Evolutionary conservation across 37 sponge, comb jelly and placozoan species (phyloP), one percentile per base, ranked within the genome.

Genomic region (Chondrilla cf. caribensis): DNA sequence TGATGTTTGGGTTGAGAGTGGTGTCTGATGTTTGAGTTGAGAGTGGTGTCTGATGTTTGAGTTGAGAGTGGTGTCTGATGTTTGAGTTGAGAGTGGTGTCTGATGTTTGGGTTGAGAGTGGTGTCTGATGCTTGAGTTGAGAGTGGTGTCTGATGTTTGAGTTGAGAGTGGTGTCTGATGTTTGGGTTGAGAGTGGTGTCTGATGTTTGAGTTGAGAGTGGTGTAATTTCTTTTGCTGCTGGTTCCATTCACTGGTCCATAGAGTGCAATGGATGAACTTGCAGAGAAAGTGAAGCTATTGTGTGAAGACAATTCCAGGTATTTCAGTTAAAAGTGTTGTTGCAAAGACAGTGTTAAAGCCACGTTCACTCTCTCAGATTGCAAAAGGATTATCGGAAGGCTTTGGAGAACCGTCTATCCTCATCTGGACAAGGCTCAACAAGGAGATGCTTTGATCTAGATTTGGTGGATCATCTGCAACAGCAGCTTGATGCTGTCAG

Each of bases 221-320:
- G n/a, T n/a, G n/a, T n/a, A n/a, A n/a, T n/a, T n/a, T n/a, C n/a
- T n/a, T n/a, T n/a, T n/a, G n/a, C n/a, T n/a, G n/a, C n/a, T n/a
- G n/a, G n/a, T n/a, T n/a, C n/a, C n/a, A n/a, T n/a, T 32, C 37
- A 24, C 40, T 42, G 32, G 42, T 79, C 24, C 67, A 6, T 71
- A 91, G 92, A 31, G 79, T 68, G 92, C 88, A 44, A 17, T 92
- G 37, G 73, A 73, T 24, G 40, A 79, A 17, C 62, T 92, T 39
- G 31, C 58, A 43, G 3, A 21, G 6, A 81, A 73, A 47, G 84
- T 86, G 26, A 64, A 88, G 64, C 77, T 88, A 58, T 67, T 92
- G 28, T 66, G 81, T 5, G 77, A 82, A 32, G 93, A 92, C 44
- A 92, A 92, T 43, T 58, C 76, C 9, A 79, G 70, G 90, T 89